These are phyloP conservation scores for Alethe castanea DNA, from an alignment of 2,113 vertebrate genomes.

Conservation along the genomic window DNA sequence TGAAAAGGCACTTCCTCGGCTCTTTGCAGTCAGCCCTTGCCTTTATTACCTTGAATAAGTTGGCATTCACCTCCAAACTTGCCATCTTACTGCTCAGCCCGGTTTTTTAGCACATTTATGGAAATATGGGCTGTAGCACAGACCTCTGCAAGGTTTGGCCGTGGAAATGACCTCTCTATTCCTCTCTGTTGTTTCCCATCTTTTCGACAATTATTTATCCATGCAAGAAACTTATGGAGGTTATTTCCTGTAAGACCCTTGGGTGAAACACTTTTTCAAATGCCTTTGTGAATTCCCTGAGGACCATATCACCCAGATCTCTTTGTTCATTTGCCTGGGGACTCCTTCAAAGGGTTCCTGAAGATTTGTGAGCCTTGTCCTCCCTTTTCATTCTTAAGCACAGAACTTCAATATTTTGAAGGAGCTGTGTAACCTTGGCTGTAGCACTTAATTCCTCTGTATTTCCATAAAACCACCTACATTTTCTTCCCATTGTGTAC, in stretches of 20 bases:
- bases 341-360: constrained; percentile 52
- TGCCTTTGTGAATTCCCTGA: constrained; percentile 22
- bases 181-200: neutral
- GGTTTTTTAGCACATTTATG: neutral
- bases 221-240: neutral
- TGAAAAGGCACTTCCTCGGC: neutral
- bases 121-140: neutral
- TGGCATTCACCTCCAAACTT: constrained; percentile 5
- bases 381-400: constrained; percentile 44
- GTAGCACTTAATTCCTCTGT: neutral
- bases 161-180: neutral
- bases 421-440: neutral
- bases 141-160: neutral
- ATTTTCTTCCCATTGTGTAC: neutral
- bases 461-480: neutral
- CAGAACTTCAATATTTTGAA: constrained; percentile 31
- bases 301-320: constrained; percentile 38
- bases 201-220: constrained; percentile 27
- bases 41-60: neutral
- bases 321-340: constrained; percentile 36
- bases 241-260: constrained; percentile 34
- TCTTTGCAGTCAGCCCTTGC: neutral
- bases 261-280: constrained; percentile 40
- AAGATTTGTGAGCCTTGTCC: constrained; percentile 60
- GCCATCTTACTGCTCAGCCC: neutral